Base-by-base conservation (phyloP, 2,113 vertebrate genomes). In the Oenanthe oenanthe region DNA sequence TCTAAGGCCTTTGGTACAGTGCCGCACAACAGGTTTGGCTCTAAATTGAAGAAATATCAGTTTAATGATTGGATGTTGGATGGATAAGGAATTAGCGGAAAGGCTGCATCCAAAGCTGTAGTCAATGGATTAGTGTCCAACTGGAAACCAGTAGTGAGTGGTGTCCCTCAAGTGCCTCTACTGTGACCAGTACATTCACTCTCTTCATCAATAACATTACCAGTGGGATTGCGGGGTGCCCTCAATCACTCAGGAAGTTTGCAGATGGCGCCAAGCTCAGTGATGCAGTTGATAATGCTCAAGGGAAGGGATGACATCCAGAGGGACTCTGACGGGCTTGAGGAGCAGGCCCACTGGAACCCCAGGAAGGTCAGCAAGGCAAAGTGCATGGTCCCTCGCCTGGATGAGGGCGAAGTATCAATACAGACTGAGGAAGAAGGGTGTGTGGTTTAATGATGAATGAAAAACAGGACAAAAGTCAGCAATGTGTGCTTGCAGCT, bases 201-300 rank as follows among this genome's bases (percentile, higher is more conserved):
- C 26, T 16, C 28, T 40, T 60, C 22, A 78, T 47, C 34, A 38
- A 12, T 2, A 5, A 20, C 38, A 16, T 2, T 10, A 8, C 36
- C 38, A 34, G 34, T 12, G 28, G 24, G 38, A 73, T 6, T 16
- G 20, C 0, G 0, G 24, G 56, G 9, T 40, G 17, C 50, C 24
- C 38, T 45, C 36, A 58, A 12, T n/a, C 2, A 1, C 32, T 38
- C 28, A 34, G 65, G 9, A 48, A 34, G 26, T n/a, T 38, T 73
- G 71, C 38, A 86, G 43, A 48, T 22, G 40, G 56, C 71, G 85
- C 8, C 47, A 51, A 67, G 42, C 29, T 58, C 38, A 63, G 22
- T 6, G 53, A 40, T 57, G 53, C 47, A 47, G 36, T 5, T 62
- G 25, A 38, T 31, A 56, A 72, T 0, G 0, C 63, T 31, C 12